Evolutionary conservation across 2,113 vertebrate species (phyloP).

Genomic region (Burhinus bistriatus): DNA sequence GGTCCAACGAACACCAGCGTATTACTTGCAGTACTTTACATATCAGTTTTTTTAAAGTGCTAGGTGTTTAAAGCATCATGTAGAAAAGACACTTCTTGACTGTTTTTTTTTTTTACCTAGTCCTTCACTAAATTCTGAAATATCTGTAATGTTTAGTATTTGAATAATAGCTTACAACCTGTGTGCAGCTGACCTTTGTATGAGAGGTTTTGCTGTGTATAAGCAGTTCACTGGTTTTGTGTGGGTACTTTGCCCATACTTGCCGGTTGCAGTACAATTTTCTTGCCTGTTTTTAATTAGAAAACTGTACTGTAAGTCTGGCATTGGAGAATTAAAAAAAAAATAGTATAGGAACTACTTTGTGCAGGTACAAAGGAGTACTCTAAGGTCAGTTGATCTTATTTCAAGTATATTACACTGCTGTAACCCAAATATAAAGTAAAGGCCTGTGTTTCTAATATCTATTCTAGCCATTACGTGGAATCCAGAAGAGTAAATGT

Average conservation of each 20-base stretch:
- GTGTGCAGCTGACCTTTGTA: neutral
- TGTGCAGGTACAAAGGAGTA: neutral
- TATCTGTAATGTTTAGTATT: neutral
- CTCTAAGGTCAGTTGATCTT: neutral
- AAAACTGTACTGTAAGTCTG: neutral
- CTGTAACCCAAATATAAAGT: neutral
- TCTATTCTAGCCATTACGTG: neutral
- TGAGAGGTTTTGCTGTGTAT: neutral
- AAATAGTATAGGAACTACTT: neutral
- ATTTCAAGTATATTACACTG: neutral
- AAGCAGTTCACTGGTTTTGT: neutral
- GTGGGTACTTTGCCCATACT: neutral
- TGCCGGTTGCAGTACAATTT: neutral
- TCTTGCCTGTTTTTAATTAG: neutral
- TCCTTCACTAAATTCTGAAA: neutral
- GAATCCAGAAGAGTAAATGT: neutral
- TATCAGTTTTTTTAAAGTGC: neutral
- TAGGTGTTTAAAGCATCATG: neutral
- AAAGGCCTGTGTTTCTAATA: neutral
- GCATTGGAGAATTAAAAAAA: neutral
- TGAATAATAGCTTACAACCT: neutral
- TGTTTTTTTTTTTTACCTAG: neutral
- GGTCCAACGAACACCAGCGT: neutral
- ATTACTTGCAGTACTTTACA: neutral
- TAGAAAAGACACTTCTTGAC: neutral